Evolutionary conservation across 2,797 vertebrate genomes (phyloP), one percentile per base, ranked within the genome.

Genomic region (Dromococcyx pavoninus): DNA sequence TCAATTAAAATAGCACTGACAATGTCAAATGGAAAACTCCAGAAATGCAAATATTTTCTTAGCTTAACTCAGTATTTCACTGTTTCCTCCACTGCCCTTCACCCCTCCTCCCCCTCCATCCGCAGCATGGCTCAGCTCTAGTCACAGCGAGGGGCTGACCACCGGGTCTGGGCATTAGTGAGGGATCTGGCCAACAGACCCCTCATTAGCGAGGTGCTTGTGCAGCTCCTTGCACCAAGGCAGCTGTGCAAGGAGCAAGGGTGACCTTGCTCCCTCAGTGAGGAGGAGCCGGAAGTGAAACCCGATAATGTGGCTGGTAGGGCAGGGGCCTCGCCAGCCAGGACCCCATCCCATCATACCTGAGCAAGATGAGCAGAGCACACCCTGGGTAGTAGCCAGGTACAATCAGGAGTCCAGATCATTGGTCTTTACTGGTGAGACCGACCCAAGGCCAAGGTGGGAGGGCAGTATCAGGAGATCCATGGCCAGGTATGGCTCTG

Each of bases 261-360:
- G 18, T 18, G 35, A 12, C 77, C 69, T 70, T 46, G 15, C 15
- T 62, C 13, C 35, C 33, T 35, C 17, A 11, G 7, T 1, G 5
- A n/a, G 33, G 30, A 39, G 25, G 33, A 24, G 24, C 71, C 37
- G 62, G 75, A 67, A 80, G 32, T 48, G 74, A 33, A 21, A 56
- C n/a, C 19, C 1, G 3, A 6, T 24, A 53, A 32, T 1, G 0
- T 3, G 4, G 16, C 30, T 60, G 18, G 9, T 23, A 43, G 35
- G 30, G 25, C 51, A 78, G 33, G 39, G 30, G 6, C 25, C 27
- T 54, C 10, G 0, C 41, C 25, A 51, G 11, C 37, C 48, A 4
- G 19, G 33, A 17, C 17, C 39, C 62, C 67, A 33, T 74, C 51
- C 46, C 35, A 6, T 50, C 75, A 4, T 56, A 91, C 79, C 79